A percentile compares a stretch with the other conserved stretches of the same genome.
phyloP scores from a whole-genome alignment of 2,797 vertebrate genomes.

The Melanotaenia nigrans region DNA sequence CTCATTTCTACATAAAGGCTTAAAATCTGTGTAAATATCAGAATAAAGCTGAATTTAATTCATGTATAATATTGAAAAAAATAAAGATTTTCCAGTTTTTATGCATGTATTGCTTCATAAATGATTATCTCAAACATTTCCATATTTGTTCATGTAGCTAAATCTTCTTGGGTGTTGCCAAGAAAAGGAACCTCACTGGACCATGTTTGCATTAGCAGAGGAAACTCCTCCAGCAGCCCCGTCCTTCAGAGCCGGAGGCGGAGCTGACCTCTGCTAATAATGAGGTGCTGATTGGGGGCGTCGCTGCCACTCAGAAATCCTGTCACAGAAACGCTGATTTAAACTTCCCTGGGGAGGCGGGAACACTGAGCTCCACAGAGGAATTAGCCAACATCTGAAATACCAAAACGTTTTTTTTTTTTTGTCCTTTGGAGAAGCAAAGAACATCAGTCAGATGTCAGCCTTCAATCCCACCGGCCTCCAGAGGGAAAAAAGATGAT shows the following conservation, averaged over 20 bases:
- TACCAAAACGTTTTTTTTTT: neutral
- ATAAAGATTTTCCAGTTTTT: too few species aligned
- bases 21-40: too few species aligned
- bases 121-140: neutral
- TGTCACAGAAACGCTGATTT: conserved; percentile 71
- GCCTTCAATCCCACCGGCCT: conserved; percentile 4
- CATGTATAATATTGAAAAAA: too few species aligned
- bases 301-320: conserved; percentile 58
- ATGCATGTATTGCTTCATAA: too few species aligned
- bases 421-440: conserved; percentile 18
- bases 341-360: conserved; percentile 68
- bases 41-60: too few species aligned
- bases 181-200: neutral
- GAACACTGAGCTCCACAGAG: conserved; percentile 50
- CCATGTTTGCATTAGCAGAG: conserved; percentile 25
- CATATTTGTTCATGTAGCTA: neutral
- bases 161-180: neutral
- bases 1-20: too few species aligned
- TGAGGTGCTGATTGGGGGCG: conserved; percentile 76
- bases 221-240: conserved; percentile 13
- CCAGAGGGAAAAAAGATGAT: neutral
- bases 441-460: conserved; percentile 59
- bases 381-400: conserved; percentile 71
- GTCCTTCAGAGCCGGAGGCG: conserved; percentile 24
- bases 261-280: conserved; percentile 69